Evolutionary conservation across 2,888 invertebrate genomes (phyloP).

Genomic region (Belgica antarctica): DNA sequence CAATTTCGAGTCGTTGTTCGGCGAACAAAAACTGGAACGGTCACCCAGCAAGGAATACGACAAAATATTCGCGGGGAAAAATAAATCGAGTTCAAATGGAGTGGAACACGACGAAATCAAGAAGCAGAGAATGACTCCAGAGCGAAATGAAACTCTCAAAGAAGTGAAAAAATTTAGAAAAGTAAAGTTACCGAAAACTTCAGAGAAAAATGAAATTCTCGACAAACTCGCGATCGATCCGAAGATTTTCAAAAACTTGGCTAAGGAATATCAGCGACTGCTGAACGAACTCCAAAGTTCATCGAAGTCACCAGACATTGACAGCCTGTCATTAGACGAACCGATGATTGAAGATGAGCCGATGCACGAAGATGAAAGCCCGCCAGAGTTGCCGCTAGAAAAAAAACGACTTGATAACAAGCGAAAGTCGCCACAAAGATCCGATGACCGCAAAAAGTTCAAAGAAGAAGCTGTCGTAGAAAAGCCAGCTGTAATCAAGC

Average conservation of each 20-base stretch:
- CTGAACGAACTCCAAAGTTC: slow-evolving; percentile 8
- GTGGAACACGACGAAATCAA: not conserved
- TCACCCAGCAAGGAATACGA: slow-evolving; percentile 54
- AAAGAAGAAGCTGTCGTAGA: slow-evolving; percentile 44
- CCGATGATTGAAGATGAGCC: not conserved
- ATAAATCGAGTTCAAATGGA: slow-evolving; percentile 42
- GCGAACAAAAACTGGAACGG: slow-evolving; percentile 45
- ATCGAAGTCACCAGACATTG: slow-evolving; percentile 26
- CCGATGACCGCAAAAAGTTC: slow-evolving; percentile 41
- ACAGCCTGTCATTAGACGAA: not conserved
- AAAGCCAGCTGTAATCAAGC: slow-evolving; percentile 40
- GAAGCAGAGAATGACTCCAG: not conserved
- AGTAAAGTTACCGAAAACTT: slow-evolving; percentile 14
- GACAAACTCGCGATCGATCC: slow-evolving; percentile 33
- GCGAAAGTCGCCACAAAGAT: slow-evolving; percentile 36
- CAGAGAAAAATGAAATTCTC: slow-evolving; percentile 5
- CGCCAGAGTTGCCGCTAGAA: not conserved
- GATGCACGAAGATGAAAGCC: not conserved
- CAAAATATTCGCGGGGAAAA: slow-evolving; percentile 52
- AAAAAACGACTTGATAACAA: not conserved
- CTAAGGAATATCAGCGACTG: slow-evolving; percentile 35
- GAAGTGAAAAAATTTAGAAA: not conserved
- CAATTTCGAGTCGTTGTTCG: slow-evolving; percentile 35
- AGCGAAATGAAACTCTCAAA: not conserved
- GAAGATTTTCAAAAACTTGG: slow-evolving; percentile 13